phyloP scores from a whole-genome alignment of 2,888 invertebrate species.

The Aleiodes alternator region DNA sequence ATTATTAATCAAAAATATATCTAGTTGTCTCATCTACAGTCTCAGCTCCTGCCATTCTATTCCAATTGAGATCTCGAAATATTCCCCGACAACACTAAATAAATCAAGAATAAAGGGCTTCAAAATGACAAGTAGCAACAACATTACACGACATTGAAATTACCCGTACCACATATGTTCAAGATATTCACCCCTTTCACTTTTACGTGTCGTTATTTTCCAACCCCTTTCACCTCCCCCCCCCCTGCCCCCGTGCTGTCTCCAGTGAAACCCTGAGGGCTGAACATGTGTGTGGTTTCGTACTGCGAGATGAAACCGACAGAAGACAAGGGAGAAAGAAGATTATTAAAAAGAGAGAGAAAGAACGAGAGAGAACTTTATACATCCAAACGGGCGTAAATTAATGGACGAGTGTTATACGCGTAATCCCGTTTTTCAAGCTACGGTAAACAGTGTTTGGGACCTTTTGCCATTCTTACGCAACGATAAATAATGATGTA shows the following conservation, averaged over 20 bases:
- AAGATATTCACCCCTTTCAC: slow-evolving; percentile 47
- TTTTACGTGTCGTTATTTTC: slow-evolving; percentile 39
- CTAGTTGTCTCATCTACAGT: too few relatives aligned
- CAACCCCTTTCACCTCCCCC: neutral
- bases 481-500: slow-evolving; percentile 72
- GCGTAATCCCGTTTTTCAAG: slow-evolving; percentile 62
- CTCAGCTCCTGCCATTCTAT: too few relatives aligned
- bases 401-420: slow-evolving; percentile 50
- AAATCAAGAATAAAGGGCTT: too few relatives aligned
- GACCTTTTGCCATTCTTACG: slow-evolving; percentile 72
- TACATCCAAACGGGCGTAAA: slow-evolving; percentile 40
- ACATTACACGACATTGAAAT: slow-evolving; percentile 31
- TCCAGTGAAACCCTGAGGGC: slow-evolving; percentile 33
- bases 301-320: too few relatives aligned
- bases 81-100: too few relatives aligned
- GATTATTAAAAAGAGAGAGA: slow-evolving; percentile 23
- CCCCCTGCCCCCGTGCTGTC: slow-evolving; percentile 5
- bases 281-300: slow-evolving; percentile 29
- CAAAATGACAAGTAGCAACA: too few relatives aligned
- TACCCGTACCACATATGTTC: slow-evolving; percentile 50
- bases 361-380: slow-evolving; percentile 19
- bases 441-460: slow-evolving; percentile 66
- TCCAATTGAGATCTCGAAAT: too few relatives aligned
- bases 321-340: too few relatives aligned
- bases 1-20: too few relatives aligned